phyloP scores from a whole-genome alignment of 2,797 vertebrate genomes.

The Leptatherina wallacei region DNA sequence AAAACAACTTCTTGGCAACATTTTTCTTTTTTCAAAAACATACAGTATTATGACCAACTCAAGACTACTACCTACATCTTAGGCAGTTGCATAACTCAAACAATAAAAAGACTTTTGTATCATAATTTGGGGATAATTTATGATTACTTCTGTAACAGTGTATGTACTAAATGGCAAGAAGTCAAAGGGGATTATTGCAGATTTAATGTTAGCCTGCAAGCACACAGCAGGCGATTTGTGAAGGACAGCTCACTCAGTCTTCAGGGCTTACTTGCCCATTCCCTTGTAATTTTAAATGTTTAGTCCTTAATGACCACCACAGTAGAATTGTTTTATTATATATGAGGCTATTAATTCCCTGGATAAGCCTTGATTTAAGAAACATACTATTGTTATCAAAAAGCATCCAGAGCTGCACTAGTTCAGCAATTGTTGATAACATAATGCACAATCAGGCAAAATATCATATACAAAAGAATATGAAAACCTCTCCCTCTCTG shows the following conservation, averaged over 20 bases:
- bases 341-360: slow-evolving; percentile 57
- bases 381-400: slow-evolving; percentile 61
- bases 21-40: no score
- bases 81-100: no score
- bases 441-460: slow-evolving; percentile 42
- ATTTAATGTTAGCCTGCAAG: slow-evolving; percentile 56
- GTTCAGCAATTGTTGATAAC: slow-evolving; percentile 63
- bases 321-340: slow-evolving; percentile 68
- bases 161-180: slow-evolving; percentile 55
- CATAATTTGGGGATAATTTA: slow-evolving; percentile 49
- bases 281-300: slow-evolving; percentile 66
- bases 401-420: slow-evolving; percentile 44
- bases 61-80: no score
- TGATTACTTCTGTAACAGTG: slow-evolving; percentile 32
- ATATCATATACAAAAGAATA: slow-evolving; percentile 36
- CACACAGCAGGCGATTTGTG: slow-evolving; percentile 46
- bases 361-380: slow-evolving; percentile 69
- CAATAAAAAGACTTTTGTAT: slow-evolving; percentile 36
- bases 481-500: slow-evolving; percentile 58
- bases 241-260: slow-evolving; percentile 63
- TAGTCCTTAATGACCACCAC: slow-evolving; percentile 66
- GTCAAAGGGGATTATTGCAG: slow-evolving; percentile 58
- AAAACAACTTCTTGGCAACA: neutral
- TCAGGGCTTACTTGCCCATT: slow-evolving; percentile 64
- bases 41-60: neutral